Conservation (phyloP, 2,888 invertebrate species). For the Drosophila diplacantha region DNA sequence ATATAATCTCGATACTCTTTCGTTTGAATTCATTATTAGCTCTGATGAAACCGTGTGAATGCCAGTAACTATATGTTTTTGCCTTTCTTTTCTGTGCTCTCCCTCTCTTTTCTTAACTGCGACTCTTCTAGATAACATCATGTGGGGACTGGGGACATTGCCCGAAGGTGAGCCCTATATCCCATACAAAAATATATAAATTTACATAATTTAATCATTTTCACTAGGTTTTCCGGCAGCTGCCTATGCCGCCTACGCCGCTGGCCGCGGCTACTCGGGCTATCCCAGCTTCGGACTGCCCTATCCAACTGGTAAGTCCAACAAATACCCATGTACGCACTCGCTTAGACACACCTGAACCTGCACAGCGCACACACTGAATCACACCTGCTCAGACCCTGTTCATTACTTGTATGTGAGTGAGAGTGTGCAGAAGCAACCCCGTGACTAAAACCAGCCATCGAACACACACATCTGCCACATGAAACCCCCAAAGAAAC, state of each 20-base stretch:
- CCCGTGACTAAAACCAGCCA: slow-evolving; percentile 35
- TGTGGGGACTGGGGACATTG: slow-evolving; percentile 99
- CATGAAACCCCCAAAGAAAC: background rate
- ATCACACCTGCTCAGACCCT: slow-evolving; percentile 16
- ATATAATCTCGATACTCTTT: slow-evolving; percentile 42
- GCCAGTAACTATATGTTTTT: slow-evolving; percentile 55
- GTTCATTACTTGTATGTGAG: slow-evolving; percentile 40
- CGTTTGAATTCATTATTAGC: slow-evolving; percentile 41
- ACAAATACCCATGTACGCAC: slow-evolving; percentile 20
- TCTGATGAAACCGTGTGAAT: slow-evolving; percentile 33
- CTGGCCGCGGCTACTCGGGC: slow-evolving; percentile 97
- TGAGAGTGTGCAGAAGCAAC: slow-evolving; percentile 44
- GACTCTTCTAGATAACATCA: slow-evolving; percentile 86
- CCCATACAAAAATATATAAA: background rate
- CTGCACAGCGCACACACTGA: slow-evolving; percentile 22
- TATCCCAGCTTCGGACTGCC: slow-evolving; percentile 99
- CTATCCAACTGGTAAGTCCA: slow-evolving; percentile 94
- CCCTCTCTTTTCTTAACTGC: slow-evolving; percentile 50
- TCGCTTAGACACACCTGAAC: slow-evolving; percentile 47
- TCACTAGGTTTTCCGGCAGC: slow-evolving; percentile 92
- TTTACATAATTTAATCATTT: background rate
- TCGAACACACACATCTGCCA: background rate
- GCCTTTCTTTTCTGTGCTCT: slow-evolving; percentile 56
- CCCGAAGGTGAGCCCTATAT: slow-evolving; percentile 92
- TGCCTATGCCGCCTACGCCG: slow-evolving; percentile 97